Evolutionary conservation across 2,888 invertebrate genomes (phyloP).

Genomic region (Euzetes globulus): DNA sequence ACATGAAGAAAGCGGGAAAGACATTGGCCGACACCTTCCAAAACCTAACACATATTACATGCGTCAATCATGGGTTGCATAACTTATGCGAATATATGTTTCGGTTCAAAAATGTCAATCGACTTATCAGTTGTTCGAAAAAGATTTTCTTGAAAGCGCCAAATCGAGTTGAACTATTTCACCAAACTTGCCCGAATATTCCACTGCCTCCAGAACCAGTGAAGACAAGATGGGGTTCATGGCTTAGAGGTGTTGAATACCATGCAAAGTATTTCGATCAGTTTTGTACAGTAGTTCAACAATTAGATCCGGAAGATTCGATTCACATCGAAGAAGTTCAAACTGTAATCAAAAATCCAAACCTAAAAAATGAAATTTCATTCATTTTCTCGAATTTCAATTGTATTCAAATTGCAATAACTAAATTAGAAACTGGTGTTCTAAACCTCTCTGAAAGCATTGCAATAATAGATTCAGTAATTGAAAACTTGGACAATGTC

Average conservation of each 20-base stretch:
- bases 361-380: background rate
- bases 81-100: background rate
- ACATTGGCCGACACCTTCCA: background rate
- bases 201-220: slow-evolving; percentile 1
- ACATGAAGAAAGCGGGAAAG: background rate
- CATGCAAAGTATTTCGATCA: background rate
- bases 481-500: background rate
- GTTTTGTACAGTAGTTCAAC: background rate
- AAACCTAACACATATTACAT: background rate
- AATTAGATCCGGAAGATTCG: background rate
- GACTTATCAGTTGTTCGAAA: background rate
- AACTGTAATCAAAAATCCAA: background rate
- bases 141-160: background rate
- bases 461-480: background rate
- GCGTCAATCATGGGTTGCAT: background rate
- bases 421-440: background rate
- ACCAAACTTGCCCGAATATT: background rate
- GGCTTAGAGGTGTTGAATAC: background rate
- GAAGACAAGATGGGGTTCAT: background rate
- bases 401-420: background rate
- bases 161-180: background rate
- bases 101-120: background rate
- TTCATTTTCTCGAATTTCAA: background rate
- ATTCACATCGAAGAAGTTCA: background rate
- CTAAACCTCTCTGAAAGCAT: background rate